Conservation (phyloP, 2,888 invertebrate species). For the Hydraecia micacea region DNA sequence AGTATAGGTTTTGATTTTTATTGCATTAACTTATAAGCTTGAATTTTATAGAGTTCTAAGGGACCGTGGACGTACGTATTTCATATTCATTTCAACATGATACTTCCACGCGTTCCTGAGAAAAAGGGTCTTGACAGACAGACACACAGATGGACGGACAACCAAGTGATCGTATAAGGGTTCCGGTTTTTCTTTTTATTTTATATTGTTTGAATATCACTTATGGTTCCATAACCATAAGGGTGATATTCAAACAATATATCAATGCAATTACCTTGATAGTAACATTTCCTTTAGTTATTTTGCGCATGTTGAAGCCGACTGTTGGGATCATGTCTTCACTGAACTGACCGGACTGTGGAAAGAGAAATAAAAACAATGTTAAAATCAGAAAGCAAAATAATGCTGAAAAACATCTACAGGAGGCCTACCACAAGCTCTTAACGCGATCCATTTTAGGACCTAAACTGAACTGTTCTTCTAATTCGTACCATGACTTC, state of each 20-base stretch:
- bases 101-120: neutral
- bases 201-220: too few species aligned
- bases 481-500: too few species aligned
- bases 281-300: constrained; percentile 99
- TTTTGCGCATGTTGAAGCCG: constrained; percentile 99
- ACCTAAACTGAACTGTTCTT: too few species aligned
- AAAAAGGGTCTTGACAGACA: too few species aligned
- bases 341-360: constrained; percentile 99
- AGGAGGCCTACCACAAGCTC: too few species aligned
- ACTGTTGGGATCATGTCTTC: constrained; percentile 99
- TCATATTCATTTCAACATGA: neutral
- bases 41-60: too few species aligned
- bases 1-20: too few species aligned
- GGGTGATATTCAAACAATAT: neutral
- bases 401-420: neutral
- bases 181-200: neutral
- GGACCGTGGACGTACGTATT: too few species aligned
- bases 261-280: constrained; percentile 93
- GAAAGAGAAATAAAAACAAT: constrained; percentile 25
- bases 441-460: too few species aligned
- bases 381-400: neutral
- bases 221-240: too few species aligned
- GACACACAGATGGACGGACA: neutral
- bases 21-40: too few species aligned
- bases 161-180: neutral